Percentiles rank a stretch among this genome's conserved stretches.
Evolutionary conservation across 2,888 invertebrate genomes (phyloP).

Genomic region (Tethea ocularis): DNA sequence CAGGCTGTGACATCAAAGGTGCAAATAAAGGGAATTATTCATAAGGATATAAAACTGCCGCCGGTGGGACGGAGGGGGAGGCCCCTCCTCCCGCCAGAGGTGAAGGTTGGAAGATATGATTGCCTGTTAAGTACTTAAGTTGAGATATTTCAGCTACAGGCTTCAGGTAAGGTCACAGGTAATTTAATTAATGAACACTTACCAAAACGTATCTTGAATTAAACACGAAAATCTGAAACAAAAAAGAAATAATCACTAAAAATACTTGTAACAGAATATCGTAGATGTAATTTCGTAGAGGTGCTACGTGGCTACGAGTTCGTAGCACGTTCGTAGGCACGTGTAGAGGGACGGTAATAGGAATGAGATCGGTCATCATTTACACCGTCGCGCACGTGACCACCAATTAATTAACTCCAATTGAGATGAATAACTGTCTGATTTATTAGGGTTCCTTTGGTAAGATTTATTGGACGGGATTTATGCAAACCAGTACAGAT

Average conservation of each 20-base stretch:
- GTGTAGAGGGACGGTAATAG: not conserved
- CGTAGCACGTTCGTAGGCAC: slow-evolving; percentile 2
- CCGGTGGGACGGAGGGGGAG: not conserved
- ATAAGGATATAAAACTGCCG: slow-evolving; percentile 33
- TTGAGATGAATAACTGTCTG: not conserved
- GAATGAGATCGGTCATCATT: slow-evolving; percentile 1
- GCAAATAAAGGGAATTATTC: slow-evolving; percentile 45
- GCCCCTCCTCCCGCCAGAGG: too few species aligned
- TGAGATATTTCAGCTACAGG: too few species aligned
- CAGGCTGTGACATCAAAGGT: slow-evolving; percentile 38
- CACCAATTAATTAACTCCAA: not conserved
- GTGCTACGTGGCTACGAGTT: slow-evolving; percentile 3
- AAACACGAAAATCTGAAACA: not conserved
- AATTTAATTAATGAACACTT: not conserved
- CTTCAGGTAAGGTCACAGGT: too few species aligned
- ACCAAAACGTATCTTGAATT: not conserved
- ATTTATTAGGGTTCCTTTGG: not conserved
- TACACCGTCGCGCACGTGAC: slow-evolving; percentile 5
- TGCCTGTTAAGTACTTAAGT: not conserved
- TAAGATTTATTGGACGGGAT: not conserved
- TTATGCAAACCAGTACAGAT: too few species aligned
- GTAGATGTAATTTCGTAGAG: not conserved
- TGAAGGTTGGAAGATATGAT: not conserved
- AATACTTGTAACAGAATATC: not conserved
- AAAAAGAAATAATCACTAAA: not conserved